A percentile compares a stretch with the other conserved stretches of the same genome.
Evolutionary conservation across 1,140 invertebrate genomes (phyloP).

Genomic region (Archegozetes longisetosus): DNA sequence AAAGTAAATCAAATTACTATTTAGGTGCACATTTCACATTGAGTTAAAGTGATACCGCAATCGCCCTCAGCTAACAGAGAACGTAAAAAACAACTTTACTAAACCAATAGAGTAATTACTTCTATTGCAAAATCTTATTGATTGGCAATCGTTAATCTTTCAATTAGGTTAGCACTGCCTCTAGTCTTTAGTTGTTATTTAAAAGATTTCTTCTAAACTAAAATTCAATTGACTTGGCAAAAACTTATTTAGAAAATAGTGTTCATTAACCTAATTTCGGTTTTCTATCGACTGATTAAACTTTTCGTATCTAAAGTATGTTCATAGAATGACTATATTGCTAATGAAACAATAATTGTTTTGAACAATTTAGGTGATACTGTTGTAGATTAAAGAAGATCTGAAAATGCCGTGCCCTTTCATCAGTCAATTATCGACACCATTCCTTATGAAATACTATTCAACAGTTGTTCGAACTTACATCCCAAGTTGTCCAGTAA

Average conservation of each 20-base stretch:
- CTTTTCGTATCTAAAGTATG: neutral
- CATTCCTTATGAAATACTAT: constrained; percentile 6
- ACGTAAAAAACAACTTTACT: too few relatives aligned
- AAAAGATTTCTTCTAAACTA: too few relatives aligned
- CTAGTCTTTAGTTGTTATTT: too few relatives aligned
- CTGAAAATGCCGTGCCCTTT: constrained; percentile 15
- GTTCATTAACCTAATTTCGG: too few relatives aligned
- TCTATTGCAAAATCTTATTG: too few relatives aligned
- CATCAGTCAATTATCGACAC: constrained; percentile 9
- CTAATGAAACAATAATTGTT: neutral
- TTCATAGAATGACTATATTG: neutral
- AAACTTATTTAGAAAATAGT: too few relatives aligned
- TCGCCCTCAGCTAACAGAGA: too few relatives aligned
- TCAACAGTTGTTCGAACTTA: constrained; percentile 1
- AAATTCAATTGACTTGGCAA: too few relatives aligned
- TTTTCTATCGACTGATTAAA: neutral
- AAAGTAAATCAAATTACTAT: too few relatives aligned
- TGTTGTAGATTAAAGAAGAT: neutral
- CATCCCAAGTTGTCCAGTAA: constrained; percentile 8
- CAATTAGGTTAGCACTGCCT: neutral
- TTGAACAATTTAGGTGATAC: neutral
- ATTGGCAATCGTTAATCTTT: neutral
- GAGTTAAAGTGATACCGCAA: too few relatives aligned
- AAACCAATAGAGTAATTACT: too few relatives aligned
- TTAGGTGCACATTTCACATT: too few relatives aligned